Percentiles rank a stretch among this genome's conserved stretches.
Conservation (phyloP, 1,140 invertebrate genomes). For the Maconellicoccus hirsutus region DNA sequence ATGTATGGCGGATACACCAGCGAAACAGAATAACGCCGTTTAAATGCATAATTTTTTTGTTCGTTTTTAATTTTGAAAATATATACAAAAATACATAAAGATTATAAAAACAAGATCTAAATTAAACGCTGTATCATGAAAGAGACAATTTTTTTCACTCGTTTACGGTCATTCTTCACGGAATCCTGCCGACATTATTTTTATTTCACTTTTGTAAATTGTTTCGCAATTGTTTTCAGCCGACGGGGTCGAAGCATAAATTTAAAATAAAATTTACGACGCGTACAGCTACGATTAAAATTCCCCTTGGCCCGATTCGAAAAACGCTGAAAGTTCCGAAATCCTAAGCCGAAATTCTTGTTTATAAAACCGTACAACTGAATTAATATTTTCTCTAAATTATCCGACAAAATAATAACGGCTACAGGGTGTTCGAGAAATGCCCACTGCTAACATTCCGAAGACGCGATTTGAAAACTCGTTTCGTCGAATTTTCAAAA, state of each 20-base stretch:
- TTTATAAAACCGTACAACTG: background rate
- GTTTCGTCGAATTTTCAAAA: background rate
- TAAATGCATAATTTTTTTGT: background rate
- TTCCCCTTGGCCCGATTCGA: background rate
- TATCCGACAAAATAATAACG: background rate
- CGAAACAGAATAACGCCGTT: too few relatives aligned
- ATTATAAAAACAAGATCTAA: conserved; percentile 1
- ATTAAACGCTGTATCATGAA: background rate
- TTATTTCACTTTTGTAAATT: background rate
- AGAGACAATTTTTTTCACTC: background rate
- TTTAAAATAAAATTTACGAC: conserved; percentile 10
- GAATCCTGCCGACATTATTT: background rate
- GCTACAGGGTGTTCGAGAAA: background rate
- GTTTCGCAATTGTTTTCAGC: conserved; percentile 3
- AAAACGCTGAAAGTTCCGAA: background rate
- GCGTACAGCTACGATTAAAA: background rate
- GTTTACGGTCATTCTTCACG: background rate
- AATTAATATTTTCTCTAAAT: conserved; percentile 6
- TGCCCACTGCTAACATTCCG: background rate
- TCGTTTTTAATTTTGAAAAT: conserved; percentile 6
- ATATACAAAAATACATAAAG: background rate
- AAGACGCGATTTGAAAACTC: background rate
- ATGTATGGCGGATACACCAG: too few relatives aligned
- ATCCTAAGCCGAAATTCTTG: background rate
- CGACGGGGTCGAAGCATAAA: background rate